Percentiles rank a stretch among this genome's conserved stretches.
These are phyloP conservation scores for Botrylloides violaceus DNA, from an alignment of 23 tunicate genomes.

Conservation along the genomic window DNA sequence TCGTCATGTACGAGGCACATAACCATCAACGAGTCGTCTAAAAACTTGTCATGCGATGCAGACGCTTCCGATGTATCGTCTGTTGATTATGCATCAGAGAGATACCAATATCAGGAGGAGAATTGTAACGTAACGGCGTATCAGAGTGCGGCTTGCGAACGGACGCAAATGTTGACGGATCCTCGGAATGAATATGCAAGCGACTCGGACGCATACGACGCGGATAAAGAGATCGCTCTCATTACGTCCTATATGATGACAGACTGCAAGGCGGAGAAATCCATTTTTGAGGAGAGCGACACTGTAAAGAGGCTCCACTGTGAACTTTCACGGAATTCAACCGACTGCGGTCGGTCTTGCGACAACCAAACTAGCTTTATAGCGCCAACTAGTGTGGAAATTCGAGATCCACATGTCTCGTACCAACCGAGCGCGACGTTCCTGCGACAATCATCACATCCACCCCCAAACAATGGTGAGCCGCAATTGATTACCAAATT, in stretches of 20 bases:
- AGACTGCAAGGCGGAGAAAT: not conserved
- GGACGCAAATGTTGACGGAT: not conserved
- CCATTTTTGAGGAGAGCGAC: not conserved
- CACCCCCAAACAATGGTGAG: not conserved
- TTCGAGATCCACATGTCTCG: not conserved
- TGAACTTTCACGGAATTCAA: not conserved
- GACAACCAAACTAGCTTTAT: not conserved
- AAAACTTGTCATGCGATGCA: not conserved
- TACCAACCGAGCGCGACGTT: not conserved
- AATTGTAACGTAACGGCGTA: not conserved
- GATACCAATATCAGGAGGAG: not conserved
- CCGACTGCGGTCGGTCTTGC: not conserved
- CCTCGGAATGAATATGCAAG: not conserved
- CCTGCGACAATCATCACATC: constrained; percentile 8
- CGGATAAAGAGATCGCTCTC: constrained; percentile 1
- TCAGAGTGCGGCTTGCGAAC: not conserved
- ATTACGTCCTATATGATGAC: not conserved
- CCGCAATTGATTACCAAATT: not conserved
- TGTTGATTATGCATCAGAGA: not conserved
- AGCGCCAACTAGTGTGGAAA: not conserved
- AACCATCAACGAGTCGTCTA: not conserved
- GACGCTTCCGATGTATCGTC: not conserved
- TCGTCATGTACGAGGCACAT: not conserved
- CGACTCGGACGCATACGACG: constrained; percentile 2
- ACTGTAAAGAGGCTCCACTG: not conserved